Evolutionary conservation across 2,888 invertebrate genomes (phyloP).

Genomic region (Napeogenes inachia): DNA sequence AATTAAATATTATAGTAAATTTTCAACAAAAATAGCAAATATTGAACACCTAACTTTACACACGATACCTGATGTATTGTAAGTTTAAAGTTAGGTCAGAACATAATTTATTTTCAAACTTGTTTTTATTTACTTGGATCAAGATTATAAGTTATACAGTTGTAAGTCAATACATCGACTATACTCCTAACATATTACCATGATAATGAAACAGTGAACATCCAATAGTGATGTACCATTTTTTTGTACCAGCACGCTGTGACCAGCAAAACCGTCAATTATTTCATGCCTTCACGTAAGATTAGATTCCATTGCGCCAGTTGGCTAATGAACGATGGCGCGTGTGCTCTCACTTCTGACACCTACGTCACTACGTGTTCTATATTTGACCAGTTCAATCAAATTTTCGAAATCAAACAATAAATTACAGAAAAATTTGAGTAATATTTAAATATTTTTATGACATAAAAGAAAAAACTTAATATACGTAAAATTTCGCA

Average conservation of each 20-base stretch:
- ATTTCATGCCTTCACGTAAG: conserved; percentile 38
- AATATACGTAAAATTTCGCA: background rate
- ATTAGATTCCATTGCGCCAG: conserved; percentile 65
- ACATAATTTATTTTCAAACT: too few relatives aligned
- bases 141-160: too few relatives aligned
- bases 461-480: background rate
- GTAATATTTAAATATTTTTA: conserved; percentile 1
- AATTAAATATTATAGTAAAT: too few relatives aligned
- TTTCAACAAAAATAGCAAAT: too few relatives aligned
- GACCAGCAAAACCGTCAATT: conserved; percentile 24
- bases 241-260: background rate
- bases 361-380: conserved; percentile 37
- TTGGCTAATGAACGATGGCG: conserved; percentile 55
- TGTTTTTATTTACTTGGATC: too few relatives aligned
- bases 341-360: conserved; percentile 46
- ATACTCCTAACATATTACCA: too few relatives aligned
- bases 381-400: conserved; percentile 7
- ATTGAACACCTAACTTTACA: too few relatives aligned
- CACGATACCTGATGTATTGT: too few relatives aligned
- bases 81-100: too few relatives aligned
- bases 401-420: background rate
- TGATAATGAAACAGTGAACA: too few relatives aligned
- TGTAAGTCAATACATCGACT: too few relatives aligned
- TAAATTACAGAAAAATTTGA: background rate
- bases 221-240: background rate